Evolutionary conservation across 2,888 invertebrate genomes (phyloP), one percentile per base, ranked within the genome.

Genomic region (Tryphoninae sp.): DNA sequence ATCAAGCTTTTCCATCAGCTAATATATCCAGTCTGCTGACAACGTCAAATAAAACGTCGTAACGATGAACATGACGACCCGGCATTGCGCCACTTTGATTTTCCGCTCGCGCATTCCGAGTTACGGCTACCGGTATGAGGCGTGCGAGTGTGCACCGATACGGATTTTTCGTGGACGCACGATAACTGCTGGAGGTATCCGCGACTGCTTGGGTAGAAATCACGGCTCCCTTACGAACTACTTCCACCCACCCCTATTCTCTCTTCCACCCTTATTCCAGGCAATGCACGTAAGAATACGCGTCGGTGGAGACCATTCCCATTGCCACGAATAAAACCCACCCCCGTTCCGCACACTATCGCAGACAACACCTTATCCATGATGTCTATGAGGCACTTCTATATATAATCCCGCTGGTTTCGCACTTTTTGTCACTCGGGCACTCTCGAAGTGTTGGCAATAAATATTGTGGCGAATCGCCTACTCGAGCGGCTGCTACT

Each of bases 1-100:
- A 58, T 49, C 40, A 51, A 45, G 53, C 33, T 69, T 65, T 69
- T 68, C 58, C 4, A 85, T 85, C 86, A 87, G 87, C 89, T 89
- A 89, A 89, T 89, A 89, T 89, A 87, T 87, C 86, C 84, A 86
- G 87, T 85, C 85, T 90, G 89, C 89, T 90, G 89, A 90, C 90
- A 87, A 85, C 85, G 87, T 86, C 86, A 84, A 89, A 90, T 90
- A 88, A 89, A 90, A 88, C 88, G 89, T 88, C 72, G 78, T 81
- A 78, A 62, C 68, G 81, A 67, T 69, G 78, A 65, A 58, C 74
- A 75, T 64, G 74, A 62, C 68, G 78, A 62, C 69, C 53, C 72
- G 74, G 68, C n/a, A 78, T 62, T 78, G 74, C 74, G 62, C 71
- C 71, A 45, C 58, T 62, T 58, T 22, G 49, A 40, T 51, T 42